Conservation (phyloP, 1,140 invertebrate genomes). For the Chymomyza costata region DNA sequence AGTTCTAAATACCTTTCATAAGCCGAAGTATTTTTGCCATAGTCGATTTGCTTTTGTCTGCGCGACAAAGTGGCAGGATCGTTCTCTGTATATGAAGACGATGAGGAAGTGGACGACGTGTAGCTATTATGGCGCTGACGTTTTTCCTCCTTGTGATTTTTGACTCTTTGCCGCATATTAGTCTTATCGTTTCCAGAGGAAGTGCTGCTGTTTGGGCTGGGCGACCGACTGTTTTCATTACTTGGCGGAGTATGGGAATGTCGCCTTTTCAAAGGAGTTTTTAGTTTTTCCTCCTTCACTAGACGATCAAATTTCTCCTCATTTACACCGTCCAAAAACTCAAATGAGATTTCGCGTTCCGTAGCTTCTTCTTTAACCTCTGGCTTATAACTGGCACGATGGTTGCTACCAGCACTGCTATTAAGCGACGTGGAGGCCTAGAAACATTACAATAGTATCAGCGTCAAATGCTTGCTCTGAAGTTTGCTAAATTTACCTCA, state of each 20-base stretch:
- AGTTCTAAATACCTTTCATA: constrained; percentile 86
- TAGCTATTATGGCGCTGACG: constrained; percentile 58
- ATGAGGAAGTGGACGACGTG: constrained; percentile 58
- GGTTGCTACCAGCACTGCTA: constrained; percentile 42
- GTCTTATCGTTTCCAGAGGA: constrained; percentile 30
- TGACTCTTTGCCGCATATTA: constrained; percentile 9
- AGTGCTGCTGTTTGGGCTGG: constrained; percentile 58
- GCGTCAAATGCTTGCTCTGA: not conserved
- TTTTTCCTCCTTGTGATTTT: constrained; percentile 51
- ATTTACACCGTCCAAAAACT: constrained; percentile 65
- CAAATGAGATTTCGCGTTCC: constrained; percentile 56
- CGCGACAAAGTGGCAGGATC: constrained; percentile 84
- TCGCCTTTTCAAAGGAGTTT: constrained; percentile 72
- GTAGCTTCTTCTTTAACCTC: constrained; percentile 15
- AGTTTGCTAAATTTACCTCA: constrained; percentile 33
- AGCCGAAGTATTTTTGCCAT: constrained; percentile 94
- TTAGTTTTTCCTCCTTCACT: constrained; percentile 70
- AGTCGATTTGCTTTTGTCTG: constrained; percentile 95
- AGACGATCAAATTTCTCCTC: constrained; percentile 70
- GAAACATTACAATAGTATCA: not conserved
- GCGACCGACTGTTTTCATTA: constrained; percentile 52
- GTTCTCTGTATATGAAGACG: constrained; percentile 80
- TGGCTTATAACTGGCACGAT: not conserved
- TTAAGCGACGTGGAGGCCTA: constrained; percentile 53
- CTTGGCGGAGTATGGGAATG: constrained; percentile 58